Conservation (phyloP, 1,140 invertebrate species). For the Calycopis cecrops region DNA sequence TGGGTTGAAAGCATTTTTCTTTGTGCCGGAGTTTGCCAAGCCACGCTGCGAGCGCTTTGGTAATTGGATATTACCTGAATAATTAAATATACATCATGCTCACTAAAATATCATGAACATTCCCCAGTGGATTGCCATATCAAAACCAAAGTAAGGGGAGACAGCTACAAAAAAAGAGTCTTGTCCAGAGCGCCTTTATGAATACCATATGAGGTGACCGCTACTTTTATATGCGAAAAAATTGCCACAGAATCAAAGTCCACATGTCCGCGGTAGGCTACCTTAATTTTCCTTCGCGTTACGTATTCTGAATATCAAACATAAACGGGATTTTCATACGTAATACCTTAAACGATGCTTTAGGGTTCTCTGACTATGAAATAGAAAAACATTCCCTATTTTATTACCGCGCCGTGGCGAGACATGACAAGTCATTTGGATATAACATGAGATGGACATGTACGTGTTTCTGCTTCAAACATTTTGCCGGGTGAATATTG, state of each 20-base stretch:
- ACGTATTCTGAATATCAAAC: slow-evolving; percentile 58
- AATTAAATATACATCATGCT: neutral
- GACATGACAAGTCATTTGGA: no score
- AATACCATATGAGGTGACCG: slow-evolving; percentile 55
- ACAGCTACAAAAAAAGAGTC: slow-evolving; percentile 36
- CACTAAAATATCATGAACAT: slow-evolving; percentile 5
- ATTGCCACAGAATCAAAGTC: slow-evolving; percentile 62
- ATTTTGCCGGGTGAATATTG: no score
- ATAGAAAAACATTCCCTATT: slow-evolving; percentile 1
- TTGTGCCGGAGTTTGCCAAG: no score
- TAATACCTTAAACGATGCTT: slow-evolving; percentile 6
- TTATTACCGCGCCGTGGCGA: neutral
- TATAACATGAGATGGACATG: no score
- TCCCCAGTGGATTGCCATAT: neutral
- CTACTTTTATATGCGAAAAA: slow-evolving; percentile 56
- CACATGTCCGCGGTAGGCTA: slow-evolving; percentile 53
- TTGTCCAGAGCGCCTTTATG: slow-evolving; percentile 40
- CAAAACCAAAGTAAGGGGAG: slow-evolving; percentile 8
- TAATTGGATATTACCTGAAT: no score
- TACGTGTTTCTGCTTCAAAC: slow-evolving; percentile 46
- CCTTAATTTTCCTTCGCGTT: slow-evolving; percentile 60
- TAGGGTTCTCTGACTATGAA: slow-evolving; percentile 7
- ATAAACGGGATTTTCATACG: slow-evolving; percentile 24
- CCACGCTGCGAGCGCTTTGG: no score
- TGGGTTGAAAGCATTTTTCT: no score